Conservation (phyloP, 2,113 vertebrate species). For the Silurus asotus region DNA sequence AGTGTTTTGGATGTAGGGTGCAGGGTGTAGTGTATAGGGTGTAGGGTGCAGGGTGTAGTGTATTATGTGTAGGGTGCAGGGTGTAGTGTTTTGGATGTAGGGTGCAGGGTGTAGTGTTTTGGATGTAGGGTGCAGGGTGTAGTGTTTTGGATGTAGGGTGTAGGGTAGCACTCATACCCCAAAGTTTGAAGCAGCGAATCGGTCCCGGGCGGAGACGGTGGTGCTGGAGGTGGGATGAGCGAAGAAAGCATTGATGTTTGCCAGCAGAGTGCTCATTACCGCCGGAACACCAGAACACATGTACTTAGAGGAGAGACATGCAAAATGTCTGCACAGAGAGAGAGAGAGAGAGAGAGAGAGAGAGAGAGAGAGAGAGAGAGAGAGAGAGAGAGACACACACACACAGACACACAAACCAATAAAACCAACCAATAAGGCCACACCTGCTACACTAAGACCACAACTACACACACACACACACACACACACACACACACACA, state of each 20-base stretch:
- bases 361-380: background rate
- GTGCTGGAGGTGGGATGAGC: conserved; percentile 94
- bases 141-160: background rate
- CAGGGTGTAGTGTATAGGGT: background rate
- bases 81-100: background rate
- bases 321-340: conserved; percentile 83
- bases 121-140: background rate
- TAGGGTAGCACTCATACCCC: conserved; percentile 74
- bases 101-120: background rate
- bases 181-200: conserved; percentile 96
- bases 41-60: background rate
- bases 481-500: conserved; percentile 34
- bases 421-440: background rate
- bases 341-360: conserved; percentile 13
- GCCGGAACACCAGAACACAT: conserved; percentile 94
- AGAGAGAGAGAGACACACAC: background rate
- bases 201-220: conserved; percentile 90
- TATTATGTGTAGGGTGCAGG: background rate
- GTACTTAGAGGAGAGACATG: conserved; percentile 96
- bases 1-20: background rate
- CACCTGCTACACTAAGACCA: background rate
- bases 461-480: conserved; percentile 17
- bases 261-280: conserved; percentile 96
- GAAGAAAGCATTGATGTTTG: conserved; percentile 98
- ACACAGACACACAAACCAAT: background rate